A percentile compares a stretch with the other conserved stretches of the same genome.
phyloP scores from a whole-genome alignment of 2,113 vertebrate genomes.

The Ictidomys tridecemlineatus region DNA sequence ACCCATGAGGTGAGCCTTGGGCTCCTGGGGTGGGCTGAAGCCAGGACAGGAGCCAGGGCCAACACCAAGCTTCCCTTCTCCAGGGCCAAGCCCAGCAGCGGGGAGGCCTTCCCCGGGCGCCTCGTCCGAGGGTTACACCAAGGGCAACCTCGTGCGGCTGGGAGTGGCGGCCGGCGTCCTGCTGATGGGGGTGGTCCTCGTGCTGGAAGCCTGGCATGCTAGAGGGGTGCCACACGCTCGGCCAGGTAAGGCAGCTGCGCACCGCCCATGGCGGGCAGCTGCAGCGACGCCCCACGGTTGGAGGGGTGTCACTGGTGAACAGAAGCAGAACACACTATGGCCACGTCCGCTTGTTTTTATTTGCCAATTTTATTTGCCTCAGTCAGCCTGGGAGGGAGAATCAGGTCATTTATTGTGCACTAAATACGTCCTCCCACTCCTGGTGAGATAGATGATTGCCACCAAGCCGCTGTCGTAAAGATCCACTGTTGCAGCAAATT shows the following conservation, averaged over 20 bases:
- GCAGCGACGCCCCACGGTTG: background rate
- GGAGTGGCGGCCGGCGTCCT: background rate
- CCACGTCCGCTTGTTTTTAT: no score
- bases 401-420: no score
- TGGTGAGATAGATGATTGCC: background rate
- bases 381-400: background rate
- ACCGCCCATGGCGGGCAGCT: background rate
- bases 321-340: background rate
- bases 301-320: background rate
- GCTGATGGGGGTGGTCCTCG: background rate
- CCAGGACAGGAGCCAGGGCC: background rate
- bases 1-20: background rate
- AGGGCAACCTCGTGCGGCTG: background rate
- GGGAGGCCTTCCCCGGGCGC: fast-evolving
- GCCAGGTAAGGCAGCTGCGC: background rate
- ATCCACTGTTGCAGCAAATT: background rate
- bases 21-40: background rate
- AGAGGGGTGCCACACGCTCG: fast-evolving
- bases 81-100: no score
- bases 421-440: no score
- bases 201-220: background rate
- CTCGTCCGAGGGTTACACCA: background rate
- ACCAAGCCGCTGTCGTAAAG: background rate
- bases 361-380: no score
- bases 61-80: background rate